Evolutionary conservation across 2,113 vertebrate genomes (phyloP).

Genomic region (Blennius ocellaris): DNA sequence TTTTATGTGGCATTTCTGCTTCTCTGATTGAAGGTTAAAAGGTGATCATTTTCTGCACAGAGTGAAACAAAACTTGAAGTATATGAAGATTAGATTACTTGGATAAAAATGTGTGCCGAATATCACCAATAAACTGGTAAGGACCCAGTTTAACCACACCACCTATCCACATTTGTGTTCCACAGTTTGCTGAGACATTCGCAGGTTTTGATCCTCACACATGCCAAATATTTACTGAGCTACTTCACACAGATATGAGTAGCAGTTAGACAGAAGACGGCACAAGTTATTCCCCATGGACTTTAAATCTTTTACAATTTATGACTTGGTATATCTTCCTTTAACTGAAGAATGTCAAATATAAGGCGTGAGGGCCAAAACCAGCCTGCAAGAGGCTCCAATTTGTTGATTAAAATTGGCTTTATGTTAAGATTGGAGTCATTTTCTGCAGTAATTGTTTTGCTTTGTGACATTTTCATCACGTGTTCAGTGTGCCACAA

Average conservation of each 20-base stretch:
- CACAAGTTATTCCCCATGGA: background rate
- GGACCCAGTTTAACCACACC: too few relatives aligned
- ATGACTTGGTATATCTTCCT: background rate
- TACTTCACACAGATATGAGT: conserved; percentile 41
- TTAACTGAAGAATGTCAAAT: background rate
- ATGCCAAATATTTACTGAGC: conserved; percentile 53
- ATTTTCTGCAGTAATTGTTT: too few relatives aligned
- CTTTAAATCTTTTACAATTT: background rate
- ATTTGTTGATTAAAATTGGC: too few relatives aligned
- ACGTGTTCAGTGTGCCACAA: too few relatives aligned
- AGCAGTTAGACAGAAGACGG: conserved; percentile 45
- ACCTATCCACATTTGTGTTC: conserved; percentile 5
- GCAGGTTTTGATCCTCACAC: conserved; percentile 32
- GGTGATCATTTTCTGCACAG: background rate
- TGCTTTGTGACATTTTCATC: too few relatives aligned
- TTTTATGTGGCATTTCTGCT: conserved; percentile 22
- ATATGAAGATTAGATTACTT: too few relatives aligned
- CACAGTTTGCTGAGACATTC: conserved; percentile 60
- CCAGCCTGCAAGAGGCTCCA: too few relatives aligned
- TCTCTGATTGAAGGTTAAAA: background rate
- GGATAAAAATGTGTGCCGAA: background rate
- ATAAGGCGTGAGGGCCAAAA: too few relatives aligned
- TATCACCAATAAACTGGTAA: too few relatives aligned
- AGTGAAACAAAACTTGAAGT: background rate
- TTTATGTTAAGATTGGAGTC: too few relatives aligned